Evolutionary conservation across 2,888 invertebrate species (phyloP), one percentile per base, ranked within the genome.

Genomic region (Nudaria mundana): DNA sequence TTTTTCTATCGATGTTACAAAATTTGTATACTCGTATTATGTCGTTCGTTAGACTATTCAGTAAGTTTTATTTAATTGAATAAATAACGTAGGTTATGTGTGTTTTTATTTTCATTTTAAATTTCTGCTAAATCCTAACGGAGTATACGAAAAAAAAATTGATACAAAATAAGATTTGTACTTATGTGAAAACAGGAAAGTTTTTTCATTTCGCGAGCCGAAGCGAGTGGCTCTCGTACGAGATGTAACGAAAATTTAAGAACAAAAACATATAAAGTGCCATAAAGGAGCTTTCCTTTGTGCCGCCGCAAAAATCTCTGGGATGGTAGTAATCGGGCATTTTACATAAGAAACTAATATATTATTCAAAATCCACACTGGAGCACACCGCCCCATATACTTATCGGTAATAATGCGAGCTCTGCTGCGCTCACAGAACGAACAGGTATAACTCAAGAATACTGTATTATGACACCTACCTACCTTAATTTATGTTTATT

Each of bases 261-360:
- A 81, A 82, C 73, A 80, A 79, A 80, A 81, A 82, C 75, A 69
- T 80, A 85, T 81, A 79, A 84, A 83, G 76, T 73, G 73, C 74
- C 76, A 81, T 85, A 85, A 87, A 87, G 66, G 80, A 80, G 80
- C 74, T 82, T 78, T 81, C 59, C 67, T 78, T 71, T 79, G 77
- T 76, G 75, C 66, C 63, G 64, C 61, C 71, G 67, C 72, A 73
- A 71, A 84, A 83, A 87, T 86, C 85, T 85, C 81, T 62, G 65
- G 70, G 80, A 77, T 79, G 83, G 81, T 67, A 76, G 82, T 85
- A 86, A 87, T 87, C 87, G 88, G 82, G 76, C 84, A 85, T 87
- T 87, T 87, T 86, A 84, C 87, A 87, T 87, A 87, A 78, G 85
- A 85, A 87, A 85, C 85, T 86, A 81, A 87, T 87, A 87, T 86